Evolutionary conservation across 2,113 vertebrate genomes (phyloP), one percentile per base, ranked within the genome.

Genomic region (Epinephelus moara): DNA sequence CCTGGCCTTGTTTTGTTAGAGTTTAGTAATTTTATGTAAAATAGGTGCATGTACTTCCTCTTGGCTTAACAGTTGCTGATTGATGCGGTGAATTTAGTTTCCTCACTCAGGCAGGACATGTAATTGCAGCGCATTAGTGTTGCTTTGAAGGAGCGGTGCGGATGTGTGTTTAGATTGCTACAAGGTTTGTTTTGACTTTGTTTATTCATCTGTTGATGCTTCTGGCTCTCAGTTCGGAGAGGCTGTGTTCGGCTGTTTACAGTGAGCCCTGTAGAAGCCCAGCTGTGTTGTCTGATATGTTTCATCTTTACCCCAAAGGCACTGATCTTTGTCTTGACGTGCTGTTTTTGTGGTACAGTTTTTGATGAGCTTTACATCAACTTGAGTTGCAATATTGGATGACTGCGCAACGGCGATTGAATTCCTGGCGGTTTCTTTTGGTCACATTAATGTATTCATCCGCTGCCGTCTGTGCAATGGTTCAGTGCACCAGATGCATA

Each of bases 141-240:
- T 84, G 14, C 56, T 91, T 85, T 87, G 70, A 84, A 85, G 81
- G 52, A 75, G 19, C 49, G 10, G 17, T 47, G 37, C 7, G 10
- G 57, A 55, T 72, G 80, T 81, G 63, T 63, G 55, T 77, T 80
- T 53, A 74, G 53, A 83, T 89, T 77, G 76, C 87, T 47, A 50
- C 69, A 11, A 79, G 80, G 62, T 84, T 88, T 90, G 82, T 91
- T 91, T 85, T 88, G 85, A 87, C 75, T 59, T 75, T 88, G 53
- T 77, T 89, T 86, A 81, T 90, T 92, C 70, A 81, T 86, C 69
- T 86, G 78, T 87, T 90, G 78, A 88, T 78, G 88, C 83, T 87
- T 69, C 84, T 63, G 85, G 89, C 85, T 84, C 74, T 87, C 53
- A 1, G 56, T 71, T 81, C 40, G 79, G 52, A 81, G 70, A 80